Base-by-base conservation (phyloP, 2,888 invertebrate species). In the Chaitophorus viminalis region DNA sequence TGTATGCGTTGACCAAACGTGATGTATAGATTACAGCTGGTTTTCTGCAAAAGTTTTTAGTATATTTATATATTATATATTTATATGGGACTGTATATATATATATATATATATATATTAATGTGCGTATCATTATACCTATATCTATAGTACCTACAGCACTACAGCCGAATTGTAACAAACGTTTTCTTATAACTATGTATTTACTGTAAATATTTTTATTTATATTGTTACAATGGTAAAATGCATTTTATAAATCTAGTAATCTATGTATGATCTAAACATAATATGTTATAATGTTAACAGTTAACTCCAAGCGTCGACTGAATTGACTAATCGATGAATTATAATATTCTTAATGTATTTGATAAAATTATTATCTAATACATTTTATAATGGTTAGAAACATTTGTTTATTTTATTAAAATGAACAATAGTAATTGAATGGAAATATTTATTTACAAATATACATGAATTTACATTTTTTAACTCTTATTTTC, bases 1-100 rank as follows among this genome's bases (percentile, higher is more conserved):
- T 87, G 54, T 87, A 87, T 29, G 86, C 86, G n/a, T 31, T 87
- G 39, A 79, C 75, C 21, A 84, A 84, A 76, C 84, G 84, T 6
- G 76, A 84, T 21, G 39, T 31, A 25, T 84, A 84, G 46, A 76
- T 70, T 39, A 31, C 18, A 29, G 1, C 46, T 46, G 68, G 81
- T 21, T 68, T 72, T 82, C 46, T 52, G 2, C 4, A 1, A 29
- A 1, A 36, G 3, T n/a, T 79, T 25, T 29, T 33, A 52, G 8
- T 68, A 60, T 75, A 65, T 60, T 33, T 36, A 46, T 31, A 76
- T 65, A 74, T 54, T n/a, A 36, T 54, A 18, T 65, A 39, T 65
- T 36, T 39, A 46, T 31, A 76, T 65, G 75, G 46, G 60, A 84
- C 83, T 76, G 83, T 75, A 60, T n/a, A 60, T 29, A n/a, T n/a